A percentile compares a stretch with the other conserved stretches of the same genome.
These are phyloP conservation scores for Trematocara marginatum DNA, from an alignment of 2,113 vertebrate genomes.

Conservation along the genomic window DNA sequence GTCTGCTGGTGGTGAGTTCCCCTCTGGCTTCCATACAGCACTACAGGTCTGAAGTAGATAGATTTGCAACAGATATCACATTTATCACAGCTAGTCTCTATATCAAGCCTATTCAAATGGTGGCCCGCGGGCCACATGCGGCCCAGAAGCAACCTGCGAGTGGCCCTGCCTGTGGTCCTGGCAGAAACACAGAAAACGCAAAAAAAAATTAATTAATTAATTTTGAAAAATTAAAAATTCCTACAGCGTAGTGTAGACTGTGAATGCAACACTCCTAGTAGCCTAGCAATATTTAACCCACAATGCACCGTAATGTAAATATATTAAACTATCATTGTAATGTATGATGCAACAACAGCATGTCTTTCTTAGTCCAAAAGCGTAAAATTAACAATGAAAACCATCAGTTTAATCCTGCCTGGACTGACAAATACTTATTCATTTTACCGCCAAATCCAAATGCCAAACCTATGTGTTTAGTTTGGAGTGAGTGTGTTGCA, in stretches of 20 bases:
- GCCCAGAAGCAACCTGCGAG: accelerated
- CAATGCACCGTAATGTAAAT: not conserved
- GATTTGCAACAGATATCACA: not conserved
- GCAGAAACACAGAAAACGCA: not conserved
- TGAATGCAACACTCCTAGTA: not conserved
- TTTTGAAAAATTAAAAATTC: accelerated
- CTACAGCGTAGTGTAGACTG: not conserved
- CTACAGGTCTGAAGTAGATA: accelerated
- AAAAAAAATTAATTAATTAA: not conserved
- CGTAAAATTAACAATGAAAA: accelerated
- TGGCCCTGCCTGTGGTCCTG: accelerated
- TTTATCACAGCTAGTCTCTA: not conserved
- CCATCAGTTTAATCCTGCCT: accelerated
- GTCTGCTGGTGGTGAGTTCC: not conserved
- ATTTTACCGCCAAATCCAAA: not conserved
- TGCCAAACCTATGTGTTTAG: not conserved
- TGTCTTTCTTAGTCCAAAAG: too few species aligned
- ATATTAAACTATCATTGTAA: not conserved
- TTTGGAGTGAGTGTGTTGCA: accelerated
- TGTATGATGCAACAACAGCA: too few species aligned
- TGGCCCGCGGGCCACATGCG: accelerated
- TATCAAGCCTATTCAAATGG: accelerated
- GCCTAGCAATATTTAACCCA: not conserved
- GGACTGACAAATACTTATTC: not conserved
- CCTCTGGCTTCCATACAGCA: not conserved